Conservation (phyloP, 2,888 invertebrate genomes). For the Catocala fraxini region DNA sequence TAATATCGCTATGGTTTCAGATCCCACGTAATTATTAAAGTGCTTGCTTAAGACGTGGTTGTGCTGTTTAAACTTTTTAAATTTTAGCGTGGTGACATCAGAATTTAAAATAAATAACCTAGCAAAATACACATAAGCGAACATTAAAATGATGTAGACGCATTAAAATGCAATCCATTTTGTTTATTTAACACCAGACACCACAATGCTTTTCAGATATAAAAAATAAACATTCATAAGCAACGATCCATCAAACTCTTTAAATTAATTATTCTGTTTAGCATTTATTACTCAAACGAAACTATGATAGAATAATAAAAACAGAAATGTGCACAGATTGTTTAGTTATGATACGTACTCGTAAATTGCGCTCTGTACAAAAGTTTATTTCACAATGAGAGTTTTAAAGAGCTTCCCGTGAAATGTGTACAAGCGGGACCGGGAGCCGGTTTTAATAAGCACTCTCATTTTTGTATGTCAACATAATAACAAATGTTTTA, state of each 20-base stretch:
- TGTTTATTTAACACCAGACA: no score
- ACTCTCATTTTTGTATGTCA: constrained; percentile 17
- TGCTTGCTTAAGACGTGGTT: no score
- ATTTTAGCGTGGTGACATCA: no score
- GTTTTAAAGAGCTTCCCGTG: constrained; percentile 9
- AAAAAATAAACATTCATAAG: background rate
- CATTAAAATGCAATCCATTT: no score
- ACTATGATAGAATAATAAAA: constrained; percentile 13
- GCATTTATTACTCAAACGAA: constrained; percentile 9
- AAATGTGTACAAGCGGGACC: constrained; percentile 6
- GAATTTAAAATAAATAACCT: no score
- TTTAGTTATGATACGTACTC: constrained; percentile 19
- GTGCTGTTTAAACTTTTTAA: no score
- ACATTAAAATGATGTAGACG: background rate
- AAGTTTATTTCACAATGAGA: constrained; percentile 20
- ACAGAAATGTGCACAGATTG: constrained; percentile 4
- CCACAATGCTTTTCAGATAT: background rate
- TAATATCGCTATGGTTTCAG: no score
- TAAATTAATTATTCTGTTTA: constrained; percentile 21
- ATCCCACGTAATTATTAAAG: no score
- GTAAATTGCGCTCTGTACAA: constrained; percentile 15
- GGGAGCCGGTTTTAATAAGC: constrained; percentile 13
- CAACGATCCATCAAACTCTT: constrained; percentile 1
- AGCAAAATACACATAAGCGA: no score
- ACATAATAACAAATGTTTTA: background rate